Conservation (phyloP, 1,140 invertebrate genomes). For the Euura saliciscinereae region DNA sequence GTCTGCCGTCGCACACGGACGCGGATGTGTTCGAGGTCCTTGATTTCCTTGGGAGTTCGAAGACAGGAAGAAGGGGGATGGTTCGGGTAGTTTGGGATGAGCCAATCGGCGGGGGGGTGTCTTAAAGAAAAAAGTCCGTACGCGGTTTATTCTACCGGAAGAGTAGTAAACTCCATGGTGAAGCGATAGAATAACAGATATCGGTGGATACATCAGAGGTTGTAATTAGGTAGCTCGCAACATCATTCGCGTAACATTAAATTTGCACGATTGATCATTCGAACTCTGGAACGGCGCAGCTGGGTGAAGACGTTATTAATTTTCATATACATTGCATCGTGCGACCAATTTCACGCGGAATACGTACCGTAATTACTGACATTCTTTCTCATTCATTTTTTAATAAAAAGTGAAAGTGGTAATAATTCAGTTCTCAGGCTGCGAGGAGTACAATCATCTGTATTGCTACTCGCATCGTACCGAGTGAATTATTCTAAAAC, state of each 20-base stretch:
- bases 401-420: neutral
- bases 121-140: neutral
- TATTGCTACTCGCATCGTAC: neutral
- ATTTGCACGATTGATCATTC: too few species aligned
- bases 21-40: too few species aligned
- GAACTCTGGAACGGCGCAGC: too few species aligned
- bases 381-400: neutral
- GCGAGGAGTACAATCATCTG: neutral
- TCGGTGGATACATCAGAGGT: too few species aligned
- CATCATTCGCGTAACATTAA: too few species aligned
- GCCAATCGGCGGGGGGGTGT: neutral
- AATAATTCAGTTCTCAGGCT: neutral
- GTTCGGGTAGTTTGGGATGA: slow-evolving; percentile 2
- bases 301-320: neutral
- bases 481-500: too few species aligned
- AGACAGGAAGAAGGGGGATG: neutral
- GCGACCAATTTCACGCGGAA: neutral
- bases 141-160: too few species aligned
- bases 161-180: too few species aligned
- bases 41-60: neutral
- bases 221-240: too few species aligned
- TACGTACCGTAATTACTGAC: neutral
- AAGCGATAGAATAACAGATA: too few species aligned
- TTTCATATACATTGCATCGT: neutral
- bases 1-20: too few species aligned